phyloP scores from a whole-genome alignment of 2,113 vertebrate species.

The Nymphicus hollandicus region DNA sequence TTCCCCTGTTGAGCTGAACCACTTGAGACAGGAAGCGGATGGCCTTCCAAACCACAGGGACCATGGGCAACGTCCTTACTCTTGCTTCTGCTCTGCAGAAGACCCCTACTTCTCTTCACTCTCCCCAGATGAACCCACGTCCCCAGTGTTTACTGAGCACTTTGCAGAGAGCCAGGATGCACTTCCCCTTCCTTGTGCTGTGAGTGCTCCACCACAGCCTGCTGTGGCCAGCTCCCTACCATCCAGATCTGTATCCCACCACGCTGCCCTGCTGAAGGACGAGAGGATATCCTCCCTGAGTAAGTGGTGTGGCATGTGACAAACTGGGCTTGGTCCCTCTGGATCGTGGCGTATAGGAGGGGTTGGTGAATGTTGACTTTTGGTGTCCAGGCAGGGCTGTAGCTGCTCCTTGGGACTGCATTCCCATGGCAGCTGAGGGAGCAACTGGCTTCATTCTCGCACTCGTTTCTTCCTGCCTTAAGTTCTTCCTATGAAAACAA shows the following conservation, averaged over 20 bases:
- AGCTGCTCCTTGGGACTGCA: neutral
- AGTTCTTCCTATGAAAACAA: neutral
- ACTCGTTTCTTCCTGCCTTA: neutral
- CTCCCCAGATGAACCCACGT: conserved; percentile 3
- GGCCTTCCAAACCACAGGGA: neutral
- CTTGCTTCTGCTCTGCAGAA: conserved; percentile 60
- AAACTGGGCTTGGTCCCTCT: fast-evolving
- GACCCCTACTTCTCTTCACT: conserved; percentile 73
- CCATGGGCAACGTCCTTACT: neutral
- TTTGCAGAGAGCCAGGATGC: neutral
- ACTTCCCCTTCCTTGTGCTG: neutral
- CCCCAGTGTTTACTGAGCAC: conserved; percentile 7
- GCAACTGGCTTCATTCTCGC: neutral
- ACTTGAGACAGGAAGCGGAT: neutral
- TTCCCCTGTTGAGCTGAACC: conserved; percentile 17
- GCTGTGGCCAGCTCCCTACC: neutral
- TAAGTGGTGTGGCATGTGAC: neutral
- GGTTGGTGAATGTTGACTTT: neutral
- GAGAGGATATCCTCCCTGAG: neutral
- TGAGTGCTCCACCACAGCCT: neutral
- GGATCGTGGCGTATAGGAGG: fast-evolving
- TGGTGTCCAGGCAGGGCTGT: neutral
- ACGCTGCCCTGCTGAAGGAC: neutral
- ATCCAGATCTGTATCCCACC: neutral
- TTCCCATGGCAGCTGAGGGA: neutral